Evolutionary conservation across 1,140 invertebrate genomes (phyloP), one percentile per base, ranked within the genome.

Genomic region (Aphelinus atriplicis): DNA sequence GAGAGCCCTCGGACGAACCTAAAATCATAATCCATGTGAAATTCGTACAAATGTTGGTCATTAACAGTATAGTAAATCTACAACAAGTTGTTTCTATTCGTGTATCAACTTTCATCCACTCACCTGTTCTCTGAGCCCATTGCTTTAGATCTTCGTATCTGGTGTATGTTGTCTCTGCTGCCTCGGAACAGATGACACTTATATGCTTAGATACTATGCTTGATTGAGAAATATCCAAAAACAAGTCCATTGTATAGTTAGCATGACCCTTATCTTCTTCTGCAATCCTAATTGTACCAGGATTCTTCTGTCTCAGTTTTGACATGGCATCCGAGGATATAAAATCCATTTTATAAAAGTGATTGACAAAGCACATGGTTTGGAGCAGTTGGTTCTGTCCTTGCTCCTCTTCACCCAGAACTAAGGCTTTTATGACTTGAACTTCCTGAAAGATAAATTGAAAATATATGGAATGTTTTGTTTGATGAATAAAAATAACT

Each of bases 261-360:
- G 93, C 91, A 81, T 92, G 91, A 3, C 94, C 94, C 78, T 92
- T 91, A 81, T 97, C 95, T 80, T 97, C 96, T 84, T 98, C 97
- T 0, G 97, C 95, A 1, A 92, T 92, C 58, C 96, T 88, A n/a
- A 90, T 86, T 5, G 89, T 89, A 53, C 89, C 89, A 7, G 90
- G 90, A 85, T 90, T 91, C 82, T 94, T 96, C 90, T 98, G 96
- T 87, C 96, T 90, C n/a, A 98, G 87, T 88, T 98, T 98, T n/a
- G 96, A 94, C 95, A 98, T 98, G 26, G 96, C 96, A 88, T 98
- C 97, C 10, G 96, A 94, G 1, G 96, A 96, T 83, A 98, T 98
- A 84, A 98, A 98, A 80, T 97, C 95, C 81, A 95, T 93, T 87
- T 96, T 96, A 71, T 93, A 92, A 82, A 97, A 94, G 83, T 96